Base-by-base conservation (phyloP, 2,888 invertebrate genomes). In the Celastrina argiolus region DNA sequence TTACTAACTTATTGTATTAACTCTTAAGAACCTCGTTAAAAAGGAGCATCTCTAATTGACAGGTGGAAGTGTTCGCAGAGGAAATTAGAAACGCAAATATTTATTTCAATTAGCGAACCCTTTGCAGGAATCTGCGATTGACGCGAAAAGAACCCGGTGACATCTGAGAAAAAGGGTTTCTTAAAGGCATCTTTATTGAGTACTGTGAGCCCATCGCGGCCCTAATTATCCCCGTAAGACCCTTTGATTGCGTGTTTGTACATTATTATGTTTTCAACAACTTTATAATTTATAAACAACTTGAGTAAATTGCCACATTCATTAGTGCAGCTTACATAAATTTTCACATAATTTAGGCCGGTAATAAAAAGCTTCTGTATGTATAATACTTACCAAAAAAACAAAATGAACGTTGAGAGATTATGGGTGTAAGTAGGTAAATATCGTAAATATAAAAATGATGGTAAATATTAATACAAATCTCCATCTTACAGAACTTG, bases 41-140 rank as follows among this genome's bases (percentile, higher is more conserved):
- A 68, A 71, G 65, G 68, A 66, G 66, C 22, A 65, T 68, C 68
- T 68, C 68, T 76, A 77, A 78, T 78, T 78, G 75, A 71, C 66
- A 67, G 70, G 69, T 69, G 73, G 69, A 74, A 76, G 74, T 77
- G 75, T 74, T 70, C 73, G 72, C 74, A 81, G 39, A 81, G 81
- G 82, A 82, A 86, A 86, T 85, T 83, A 75, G 79, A 81, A 73
- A 75, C 77, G 78, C 84, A 85, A 88, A 88, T 88, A 88, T 88
- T 88, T 88, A 88, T 86, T 84, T 85, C 86, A 88, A 87, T 88
- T 87, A 87, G 78, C 74, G 75, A 74, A 70, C 75, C 78, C 76
- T 73, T 75, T 63, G 16, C 58, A 66, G 71, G 72, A 72, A 73
- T 71, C 74, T 86, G 87, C 82, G 78, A 83, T 84, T 87, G 87